Percentiles rank a stretch among this genome's conserved stretches.
phyloP scores from a whole-genome alignment of 2,888 invertebrate genomes.

The Dioctria linearis region DNA sequence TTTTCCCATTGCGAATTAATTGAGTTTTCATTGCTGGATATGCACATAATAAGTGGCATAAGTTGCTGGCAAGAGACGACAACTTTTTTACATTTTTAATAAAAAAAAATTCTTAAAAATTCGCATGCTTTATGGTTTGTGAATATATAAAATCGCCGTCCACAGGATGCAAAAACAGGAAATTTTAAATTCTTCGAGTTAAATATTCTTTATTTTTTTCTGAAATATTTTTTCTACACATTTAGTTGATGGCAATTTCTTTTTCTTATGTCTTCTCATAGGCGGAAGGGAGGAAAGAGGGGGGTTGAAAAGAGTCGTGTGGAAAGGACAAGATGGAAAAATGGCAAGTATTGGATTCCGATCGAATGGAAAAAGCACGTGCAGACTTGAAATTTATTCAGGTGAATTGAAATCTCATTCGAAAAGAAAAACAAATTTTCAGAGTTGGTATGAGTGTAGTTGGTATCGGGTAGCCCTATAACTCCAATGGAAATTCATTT shows the following conservation, averaged over 20 bases:
- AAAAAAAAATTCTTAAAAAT: too few relatives aligned
- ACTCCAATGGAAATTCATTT: slow-evolving; percentile 14
- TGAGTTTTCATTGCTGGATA: background rate
- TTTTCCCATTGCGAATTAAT: too few relatives aligned
- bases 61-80: too few relatives aligned
- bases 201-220: background rate
- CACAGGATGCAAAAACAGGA: too few relatives aligned
- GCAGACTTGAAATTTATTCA: slow-evolving; percentile 32
- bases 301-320: background rate
- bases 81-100: too few relatives aligned
- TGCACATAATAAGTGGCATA: background rate
- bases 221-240: too few relatives aligned
- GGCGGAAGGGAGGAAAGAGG: too few relatives aligned
- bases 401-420: slow-evolving; percentile 32
- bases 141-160: background rate
- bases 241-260: background rate
- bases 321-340: background rate
- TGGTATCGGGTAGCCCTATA: background rate
- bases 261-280: background rate
- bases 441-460: background rate
- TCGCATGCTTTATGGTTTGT: background rate
- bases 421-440: slow-evolving; percentile 20
- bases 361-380: slow-evolving; percentile 30
- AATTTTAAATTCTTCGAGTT: too few relatives aligned
- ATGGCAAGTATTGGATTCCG: background rate